Base-by-base conservation (phyloP, 2,797 vertebrate genomes). In the Parauchenoglanis punctatus region DNA sequence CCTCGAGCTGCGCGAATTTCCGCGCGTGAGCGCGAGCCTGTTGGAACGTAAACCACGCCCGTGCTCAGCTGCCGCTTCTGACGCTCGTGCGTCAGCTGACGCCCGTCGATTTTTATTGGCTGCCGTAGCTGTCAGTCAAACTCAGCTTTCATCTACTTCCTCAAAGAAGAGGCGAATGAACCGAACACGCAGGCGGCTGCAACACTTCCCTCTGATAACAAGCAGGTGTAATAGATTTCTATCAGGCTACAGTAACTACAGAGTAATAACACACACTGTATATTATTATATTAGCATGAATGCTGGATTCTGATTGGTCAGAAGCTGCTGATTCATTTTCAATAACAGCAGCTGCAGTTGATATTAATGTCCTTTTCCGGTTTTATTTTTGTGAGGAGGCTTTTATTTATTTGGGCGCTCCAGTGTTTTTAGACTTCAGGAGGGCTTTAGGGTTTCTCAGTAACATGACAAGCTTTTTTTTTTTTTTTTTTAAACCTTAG, bases 21-120 rank as follows among this genome's bases (percentile, higher is more conserved):
- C 89, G 86, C 85, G 87, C 58, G 67, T 54, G 11, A 68, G 65
- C 58, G 88, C 67, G 83, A 89, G 78, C 87, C 87, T 86, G 87
- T 44, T 35, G 65, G 85, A 90, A 61, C 80, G 83, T 86, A 89
- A 90, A 87, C 91, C 90, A 85, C 88, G 89, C 92, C 92, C 88
- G 84, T 85, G 88, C 49, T 61, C 54, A 23, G 77, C 56, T 44
- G 59, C 13, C 11, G 35, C 65, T 31, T 25, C n/a, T 15, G 40
- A 18, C 78, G 44, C 5, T 28, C 46, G 25, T 72, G 67, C 67
- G 83, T 84, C 67, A 72, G 3, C 49, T 2, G 8, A 18, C 46
- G 4, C 3, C 15, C 31, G 13, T 31, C 52, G 28, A 40, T 49
- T 4, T 72, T 72, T 10, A 90, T 90, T 91, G 90, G 91, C 15